Percentiles rank a stretch among this genome's conserved stretches.
These are phyloP conservation scores for Lamellibrachia satsuma DNA, from an alignment of 2,888 invertebrate species.

Conservation along the genomic window DNA sequence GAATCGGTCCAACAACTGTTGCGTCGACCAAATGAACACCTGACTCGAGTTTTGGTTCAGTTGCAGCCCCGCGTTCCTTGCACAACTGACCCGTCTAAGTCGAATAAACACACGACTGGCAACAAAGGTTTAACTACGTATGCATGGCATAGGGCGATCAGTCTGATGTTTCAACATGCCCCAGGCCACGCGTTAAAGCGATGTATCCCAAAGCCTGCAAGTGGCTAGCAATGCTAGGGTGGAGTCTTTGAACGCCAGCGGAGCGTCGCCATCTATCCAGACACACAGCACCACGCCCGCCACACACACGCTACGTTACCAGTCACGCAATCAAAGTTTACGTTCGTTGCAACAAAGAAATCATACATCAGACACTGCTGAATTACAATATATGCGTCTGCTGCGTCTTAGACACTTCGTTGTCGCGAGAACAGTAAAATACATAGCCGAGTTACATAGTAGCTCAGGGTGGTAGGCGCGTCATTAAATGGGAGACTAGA, in stretches of 20 bases:
- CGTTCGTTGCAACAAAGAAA: neutral
- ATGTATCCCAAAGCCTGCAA: neutral
- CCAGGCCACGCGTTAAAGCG: neutral
- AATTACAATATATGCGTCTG: neutral
- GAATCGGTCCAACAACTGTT: too few species aligned
- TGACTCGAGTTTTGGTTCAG: too few species aligned
- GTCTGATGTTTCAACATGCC: neutral
- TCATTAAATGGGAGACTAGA: neutral
- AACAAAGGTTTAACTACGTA: neutral
- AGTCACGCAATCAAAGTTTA: neutral
- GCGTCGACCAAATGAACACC: too few species aligned
- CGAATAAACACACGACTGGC: too few species aligned
- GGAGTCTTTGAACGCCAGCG: neutral
- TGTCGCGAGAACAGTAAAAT: neutral
- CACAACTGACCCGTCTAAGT: too few species aligned
- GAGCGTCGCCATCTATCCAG: neutral
- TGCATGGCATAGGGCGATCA: neutral
- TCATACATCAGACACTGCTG: neutral
- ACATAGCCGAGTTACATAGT: neutral
- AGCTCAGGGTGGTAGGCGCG: neutral
- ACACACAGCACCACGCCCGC: neutral
- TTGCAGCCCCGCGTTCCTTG: too few species aligned
- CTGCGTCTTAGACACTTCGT: neutral
- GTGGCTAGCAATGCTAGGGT: neutral
- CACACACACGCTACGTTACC: neutral